These are phyloP conservation scores for Limnothrissa miodon DNA, from an alignment of 2,113 vertebrate species.

Conservation along the genomic window DNA sequence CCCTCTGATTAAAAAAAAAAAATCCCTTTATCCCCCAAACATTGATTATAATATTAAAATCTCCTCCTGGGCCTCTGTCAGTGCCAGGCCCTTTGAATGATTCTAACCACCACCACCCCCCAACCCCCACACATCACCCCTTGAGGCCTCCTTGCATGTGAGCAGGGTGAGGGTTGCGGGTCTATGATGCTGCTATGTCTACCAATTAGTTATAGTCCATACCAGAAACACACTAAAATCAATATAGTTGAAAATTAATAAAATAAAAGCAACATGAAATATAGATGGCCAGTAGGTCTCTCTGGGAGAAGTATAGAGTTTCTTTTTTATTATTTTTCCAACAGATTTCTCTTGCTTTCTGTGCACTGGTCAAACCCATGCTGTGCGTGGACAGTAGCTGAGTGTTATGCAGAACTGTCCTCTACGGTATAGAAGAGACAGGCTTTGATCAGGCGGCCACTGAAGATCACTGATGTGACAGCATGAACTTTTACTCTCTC, in stretches of 20 bases:
- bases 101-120: no score
- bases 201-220: background rate
- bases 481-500: background rate
- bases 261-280: slow-evolving; percentile 6
- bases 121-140: no score
- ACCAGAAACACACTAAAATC: slow-evolving; percentile 12
- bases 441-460: background rate
- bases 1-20: no score
- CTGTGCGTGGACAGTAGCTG: background rate
- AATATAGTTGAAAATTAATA: background rate
- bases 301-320: background rate
- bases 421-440: background rate
- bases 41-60: no score
- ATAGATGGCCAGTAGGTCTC: slow-evolving; percentile 3
- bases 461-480: background rate
- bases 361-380: background rate
- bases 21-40: no score
- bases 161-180: background rate
- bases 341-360: background rate
- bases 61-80: no score
- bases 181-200: background rate
- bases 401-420: background rate
- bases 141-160: no score
- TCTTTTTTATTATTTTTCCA: background rate
- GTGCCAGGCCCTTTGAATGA: no score